Evolutionary conservation across 2,888 invertebrate genomes (phyloP).

Genomic region (Lasioglossum villosulum): DNA sequence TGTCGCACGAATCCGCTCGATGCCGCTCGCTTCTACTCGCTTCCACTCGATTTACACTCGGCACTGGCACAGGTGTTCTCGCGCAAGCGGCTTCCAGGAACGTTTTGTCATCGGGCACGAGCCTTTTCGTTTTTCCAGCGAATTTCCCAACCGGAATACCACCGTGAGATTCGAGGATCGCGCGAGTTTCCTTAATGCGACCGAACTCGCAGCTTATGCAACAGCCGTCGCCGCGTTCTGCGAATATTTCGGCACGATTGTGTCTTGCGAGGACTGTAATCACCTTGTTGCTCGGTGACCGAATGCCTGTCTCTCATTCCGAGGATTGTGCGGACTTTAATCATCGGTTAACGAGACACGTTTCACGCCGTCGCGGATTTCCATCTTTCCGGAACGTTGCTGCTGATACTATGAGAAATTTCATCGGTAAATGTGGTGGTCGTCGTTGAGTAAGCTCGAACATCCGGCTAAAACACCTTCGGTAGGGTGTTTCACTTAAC

Average conservation of each 20-base stretch:
- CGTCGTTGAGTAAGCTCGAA: background rate
- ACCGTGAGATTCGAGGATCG: slow-evolving; percentile 57
- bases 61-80: slow-evolving; percentile 48
- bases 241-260: slow-evolving; percentile 47
- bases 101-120: slow-evolving; percentile 70
- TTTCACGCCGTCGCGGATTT: background rate
- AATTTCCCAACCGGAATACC: slow-evolving; percentile 65
- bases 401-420: background rate
- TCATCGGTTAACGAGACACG: background rate
- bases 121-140: slow-evolving; percentile 67
- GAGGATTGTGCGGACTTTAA: background rate
- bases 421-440: background rate
- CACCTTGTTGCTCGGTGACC: background rate
- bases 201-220: slow-evolving; percentile 22
- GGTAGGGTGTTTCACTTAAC: slow-evolving; percentile 8
- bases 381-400: background rate
- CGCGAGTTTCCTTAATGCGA: slow-evolving; percentile 54
- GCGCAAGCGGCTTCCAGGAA: slow-evolving; percentile 65
- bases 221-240: slow-evolving; percentile 35
- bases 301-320: background rate
- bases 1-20: slow-evolving; percentile 3
- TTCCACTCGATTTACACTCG: background rate
- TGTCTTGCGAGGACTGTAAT: background rate
- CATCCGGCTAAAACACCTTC: background rate
- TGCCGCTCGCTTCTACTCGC: background rate